Conservation (phyloP, 2,113 vertebrate species). For the Lycaon pictus region DNA sequence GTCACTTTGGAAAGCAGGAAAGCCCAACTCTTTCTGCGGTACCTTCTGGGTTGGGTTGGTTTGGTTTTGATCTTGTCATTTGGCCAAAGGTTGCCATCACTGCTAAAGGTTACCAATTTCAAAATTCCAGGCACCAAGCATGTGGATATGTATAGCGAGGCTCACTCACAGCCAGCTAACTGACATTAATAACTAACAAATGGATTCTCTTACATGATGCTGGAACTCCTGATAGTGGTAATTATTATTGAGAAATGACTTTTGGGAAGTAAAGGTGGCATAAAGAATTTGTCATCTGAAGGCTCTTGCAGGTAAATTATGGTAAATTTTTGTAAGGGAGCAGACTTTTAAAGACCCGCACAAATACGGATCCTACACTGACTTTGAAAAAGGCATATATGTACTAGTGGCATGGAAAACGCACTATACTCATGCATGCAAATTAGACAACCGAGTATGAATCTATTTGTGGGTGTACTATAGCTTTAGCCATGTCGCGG, state of each 20-base stretch:
- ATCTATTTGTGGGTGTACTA: conserved; percentile 63
- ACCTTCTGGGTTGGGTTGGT: not conserved
- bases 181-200: conserved; percentile 73
- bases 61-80: conserved; percentile 2
- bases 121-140: conserved; percentile 46
- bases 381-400: conserved; percentile 70
- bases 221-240: conserved; percentile 39
- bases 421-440: conserved; percentile 66
- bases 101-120: conserved; percentile 59
- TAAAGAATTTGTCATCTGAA: conserved; percentile 47
- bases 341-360: conserved; percentile 64
- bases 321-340: conserved; percentile 28
- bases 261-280: conserved; percentile 15
- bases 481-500: conserved; percentile 44
- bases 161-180: conserved; percentile 56
- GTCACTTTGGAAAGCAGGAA: conserved; percentile 48
- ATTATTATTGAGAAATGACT: conserved; percentile 60
- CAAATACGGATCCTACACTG: conserved; percentile 62
- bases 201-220: conserved; percentile 55
- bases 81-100: conserved; percentile 52
- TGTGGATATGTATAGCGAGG: conserved; percentile 63
- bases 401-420: conserved; percentile 66
- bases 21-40: conserved; percentile 1
- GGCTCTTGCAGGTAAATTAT: conserved; percentile 57
- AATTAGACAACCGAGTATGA: conserved; percentile 69